Percentiles rank a stretch among this genome's conserved stretches.
Conservation (phyloP, 2,797 vertebrate species). For the Oreochromis grahami region DNA sequence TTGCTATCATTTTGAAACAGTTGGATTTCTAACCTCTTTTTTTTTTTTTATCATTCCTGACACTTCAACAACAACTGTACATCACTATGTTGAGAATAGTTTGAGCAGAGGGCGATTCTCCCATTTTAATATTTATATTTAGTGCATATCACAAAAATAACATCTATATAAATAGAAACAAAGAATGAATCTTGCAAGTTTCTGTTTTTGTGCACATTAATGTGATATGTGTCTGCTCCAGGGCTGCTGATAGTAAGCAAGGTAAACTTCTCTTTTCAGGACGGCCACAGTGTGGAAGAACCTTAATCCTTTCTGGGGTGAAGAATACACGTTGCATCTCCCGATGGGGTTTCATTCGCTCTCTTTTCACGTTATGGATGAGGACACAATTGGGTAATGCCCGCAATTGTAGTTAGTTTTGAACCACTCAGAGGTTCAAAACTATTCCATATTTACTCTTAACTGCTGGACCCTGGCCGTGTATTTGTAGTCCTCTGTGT, state of each 20-base stretch:
- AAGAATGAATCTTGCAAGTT: not conserved
- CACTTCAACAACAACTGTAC: not conserved
- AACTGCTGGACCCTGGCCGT: not conserved
- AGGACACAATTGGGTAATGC: conserved; percentile 87
- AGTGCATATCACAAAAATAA: not conserved
- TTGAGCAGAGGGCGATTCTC: not conserved
- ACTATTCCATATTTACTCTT: not conserved
- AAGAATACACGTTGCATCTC: conserved; percentile 88
- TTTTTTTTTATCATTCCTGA: not conserved
- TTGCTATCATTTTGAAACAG: not conserved
- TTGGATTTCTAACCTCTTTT: not conserved
- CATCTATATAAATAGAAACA: not conserved
- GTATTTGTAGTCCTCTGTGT: conserved; percentile 12
- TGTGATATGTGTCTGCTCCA: not conserved
- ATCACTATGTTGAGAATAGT: not conserved
- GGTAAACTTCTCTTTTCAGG: conserved; percentile 61
- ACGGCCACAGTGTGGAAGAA: conserved; percentile 90
- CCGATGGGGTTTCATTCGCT: conserved; percentile 85
- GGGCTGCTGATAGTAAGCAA: not conserved
- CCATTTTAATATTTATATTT: not conserved
- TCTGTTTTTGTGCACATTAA: not conserved
- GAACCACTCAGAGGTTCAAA: too few species aligned
- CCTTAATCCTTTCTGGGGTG: conserved; percentile 91
- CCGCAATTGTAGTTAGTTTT: too few species aligned
- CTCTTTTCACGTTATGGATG: conserved; percentile 87